Evolutionary conservation across 2,888 invertebrate species (phyloP), one percentile per base, ranked within the genome.

Genomic region (Gryllus longicercus): DNA sequence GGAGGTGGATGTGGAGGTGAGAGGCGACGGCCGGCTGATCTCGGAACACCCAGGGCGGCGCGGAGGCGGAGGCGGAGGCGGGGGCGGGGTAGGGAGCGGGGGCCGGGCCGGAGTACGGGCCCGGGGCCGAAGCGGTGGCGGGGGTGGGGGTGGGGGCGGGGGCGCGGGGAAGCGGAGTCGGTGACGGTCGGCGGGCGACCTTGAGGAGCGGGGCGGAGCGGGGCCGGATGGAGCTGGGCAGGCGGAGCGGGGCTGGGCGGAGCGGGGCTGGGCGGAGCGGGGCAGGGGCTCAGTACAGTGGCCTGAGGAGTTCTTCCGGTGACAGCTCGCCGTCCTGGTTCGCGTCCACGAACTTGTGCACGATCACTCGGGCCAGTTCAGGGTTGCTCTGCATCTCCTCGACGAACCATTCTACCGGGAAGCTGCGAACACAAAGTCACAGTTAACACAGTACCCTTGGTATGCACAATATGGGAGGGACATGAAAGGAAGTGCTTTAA

Each of bases 321-420:
- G 90, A 88, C 75, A 91, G 87, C 86, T 89, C 87, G 78, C 90
- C 90, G 83, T 91, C 91, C 88, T 91, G 89, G 76, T 89, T 86
- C 21, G 84, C 84, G 84, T 91, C 91, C 82, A 91, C 87, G 85
- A 90, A 90, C 84, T 90, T 90, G 85, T 89, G 89, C 11, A 91
- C 89, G 78, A 91, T 88, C 75, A 90, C 88, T 83, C 90, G 88
- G 76, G 90, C 89, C 85, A 91, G 88, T 84, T 90, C 90, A 0
- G 90, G 90, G 85, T 90, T 91, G 84, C 88, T 89, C 82, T 89
- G 86, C 85, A 91, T 87, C 84, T 90, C 90, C 83, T 89, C 89
- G 75, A 89, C 89, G 80, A 91, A 89, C 88, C 90, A 89, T 81
- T 89, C 89, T 86, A 85, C 85, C 5, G 86, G 86, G 81, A 87